phyloP scores from a whole-genome alignment of 2,113 vertebrate genomes.

The Ptilonorhynchus violaceus region DNA sequence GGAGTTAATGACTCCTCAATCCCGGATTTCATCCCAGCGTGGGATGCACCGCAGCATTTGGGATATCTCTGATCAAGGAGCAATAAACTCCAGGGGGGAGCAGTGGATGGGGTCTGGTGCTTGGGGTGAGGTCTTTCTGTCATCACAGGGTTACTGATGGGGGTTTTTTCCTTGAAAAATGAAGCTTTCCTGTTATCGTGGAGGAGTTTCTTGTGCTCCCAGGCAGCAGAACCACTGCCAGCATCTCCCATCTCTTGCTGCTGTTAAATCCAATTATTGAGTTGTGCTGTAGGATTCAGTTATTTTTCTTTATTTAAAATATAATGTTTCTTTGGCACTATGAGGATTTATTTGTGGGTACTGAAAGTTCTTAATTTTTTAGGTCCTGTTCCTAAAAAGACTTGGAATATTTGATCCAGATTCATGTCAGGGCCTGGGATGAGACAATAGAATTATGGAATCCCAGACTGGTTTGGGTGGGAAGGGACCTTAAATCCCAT shows the following conservation, averaged over 20 bases:
- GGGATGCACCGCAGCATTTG: not conserved
- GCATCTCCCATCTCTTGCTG: not conserved
- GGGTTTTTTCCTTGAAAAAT: not conserved
- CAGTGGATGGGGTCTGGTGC: not conserved
- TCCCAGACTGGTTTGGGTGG: not conserved
- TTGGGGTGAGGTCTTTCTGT: fast-evolving
- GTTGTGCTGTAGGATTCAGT: not conserved
- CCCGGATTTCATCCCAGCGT: fast-evolving
- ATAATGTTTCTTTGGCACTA: fast-evolving
- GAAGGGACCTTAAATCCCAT: fast-evolving
- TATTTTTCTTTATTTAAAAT: not conserved
- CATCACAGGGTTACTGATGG: fast-evolving
- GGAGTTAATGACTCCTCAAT: not conserved
- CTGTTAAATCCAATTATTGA: fast-evolving
- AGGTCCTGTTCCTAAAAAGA: not conserved
- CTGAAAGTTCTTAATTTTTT: not conserved
- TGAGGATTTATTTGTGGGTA: not conserved
- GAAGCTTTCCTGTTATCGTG: not conserved
- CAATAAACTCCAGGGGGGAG: not conserved
- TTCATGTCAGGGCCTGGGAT: fast-evolving
- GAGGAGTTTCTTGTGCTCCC: not conserved
- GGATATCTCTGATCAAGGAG: not conserved
- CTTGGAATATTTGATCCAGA: fast-evolving
- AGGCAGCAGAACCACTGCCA: not conserved
- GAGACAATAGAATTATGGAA: not conserved